Conservation (phyloP, 2,113 vertebrate genomes). For the Salvelinus sp. region DNA sequence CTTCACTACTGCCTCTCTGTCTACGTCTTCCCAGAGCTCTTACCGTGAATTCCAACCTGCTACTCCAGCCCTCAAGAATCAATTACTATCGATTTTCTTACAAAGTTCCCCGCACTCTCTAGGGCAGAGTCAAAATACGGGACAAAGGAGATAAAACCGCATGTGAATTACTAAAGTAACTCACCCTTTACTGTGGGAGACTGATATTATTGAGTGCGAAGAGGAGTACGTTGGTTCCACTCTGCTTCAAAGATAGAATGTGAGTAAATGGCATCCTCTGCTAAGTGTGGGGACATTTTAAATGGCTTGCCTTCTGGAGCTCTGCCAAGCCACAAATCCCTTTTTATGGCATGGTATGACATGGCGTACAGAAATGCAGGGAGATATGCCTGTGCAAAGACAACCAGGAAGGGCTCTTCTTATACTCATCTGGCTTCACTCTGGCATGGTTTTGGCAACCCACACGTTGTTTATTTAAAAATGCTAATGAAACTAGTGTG, state of each 20-base stretch:
- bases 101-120: conserved; percentile 64
- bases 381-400: background rate
- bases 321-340: background rate
- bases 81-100: conserved; percentile 75
- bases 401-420: background rate
- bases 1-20: conserved; percentile 49
- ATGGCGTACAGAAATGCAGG: background rate
- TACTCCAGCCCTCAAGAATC: conserved; percentile 70
- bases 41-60: conserved; percentile 70
- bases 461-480: conserved; percentile 11
- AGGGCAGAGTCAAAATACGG: conserved; percentile 68
- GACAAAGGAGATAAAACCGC: conserved; percentile 75
- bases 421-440: background rate
- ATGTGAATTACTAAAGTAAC: conserved; percentile 67
- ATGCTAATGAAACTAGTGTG: conserved; percentile 32
- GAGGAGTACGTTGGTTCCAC: conserved; percentile 34
- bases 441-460: conserved; percentile 1
- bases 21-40: conserved; percentile 59
- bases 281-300: conserved; percentile 28
- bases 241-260: conserved; percentile 22
- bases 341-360: conserved; percentile 10
- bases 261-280: conserved; percentile 31
- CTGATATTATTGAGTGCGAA: conserved; percentile 51
- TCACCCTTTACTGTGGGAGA: conserved; percentile 42
- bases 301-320: conserved; percentile 22